Conservation (phyloP, 1,140 invertebrate species). For the Drosophila obscura region DNA sequence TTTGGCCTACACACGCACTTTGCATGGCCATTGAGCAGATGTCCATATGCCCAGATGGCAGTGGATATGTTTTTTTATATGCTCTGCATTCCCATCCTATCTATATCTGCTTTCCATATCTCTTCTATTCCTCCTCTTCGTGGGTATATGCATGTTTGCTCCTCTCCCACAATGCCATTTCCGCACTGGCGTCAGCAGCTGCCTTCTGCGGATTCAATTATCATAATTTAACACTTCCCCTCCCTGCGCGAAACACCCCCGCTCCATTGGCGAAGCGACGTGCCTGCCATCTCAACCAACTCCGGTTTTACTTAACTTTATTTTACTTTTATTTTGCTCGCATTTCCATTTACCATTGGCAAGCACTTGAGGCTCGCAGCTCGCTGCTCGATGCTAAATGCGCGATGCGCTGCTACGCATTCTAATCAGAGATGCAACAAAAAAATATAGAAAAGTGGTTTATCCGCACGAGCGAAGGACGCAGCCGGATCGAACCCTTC, state of each 20-base stretch:
- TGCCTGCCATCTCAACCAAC: conserved; percentile 35
- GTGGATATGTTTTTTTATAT: not conserved
- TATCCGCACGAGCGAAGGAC: conserved; percentile 29
- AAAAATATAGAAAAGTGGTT: conserved; percentile 32
- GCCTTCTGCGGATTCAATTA: conserved; percentile 54
- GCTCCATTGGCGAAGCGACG: conserved; percentile 14
- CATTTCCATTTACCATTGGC: not conserved
- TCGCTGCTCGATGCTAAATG: not conserved
- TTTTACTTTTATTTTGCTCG: too few relatives aligned
- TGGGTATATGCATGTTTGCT: too few relatives aligned
- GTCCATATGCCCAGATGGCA: not conserved
- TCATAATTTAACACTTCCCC: conserved; percentile 55
- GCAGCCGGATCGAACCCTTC: conserved; percentile 36
- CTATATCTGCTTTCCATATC: not conserved
- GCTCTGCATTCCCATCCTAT: conserved; percentile 14
- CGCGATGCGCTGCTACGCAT: conserved; percentile 44
- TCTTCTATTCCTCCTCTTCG: conserved; percentile 17
- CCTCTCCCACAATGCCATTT: conserved; percentile 35
- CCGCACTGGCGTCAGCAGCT: conserved; percentile 49
- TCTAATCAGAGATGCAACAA: conserved; percentile 54
- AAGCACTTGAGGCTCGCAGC: not conserved
- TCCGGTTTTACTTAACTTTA: not conserved
- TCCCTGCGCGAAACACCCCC: not conserved
- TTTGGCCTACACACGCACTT: conserved; percentile 24
- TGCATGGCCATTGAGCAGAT: conserved; percentile 8